These are phyloP conservation scores for Sebastolobus altivelis DNA, from an alignment of 2,797 vertebrate species.

Conservation along the genomic window DNA sequence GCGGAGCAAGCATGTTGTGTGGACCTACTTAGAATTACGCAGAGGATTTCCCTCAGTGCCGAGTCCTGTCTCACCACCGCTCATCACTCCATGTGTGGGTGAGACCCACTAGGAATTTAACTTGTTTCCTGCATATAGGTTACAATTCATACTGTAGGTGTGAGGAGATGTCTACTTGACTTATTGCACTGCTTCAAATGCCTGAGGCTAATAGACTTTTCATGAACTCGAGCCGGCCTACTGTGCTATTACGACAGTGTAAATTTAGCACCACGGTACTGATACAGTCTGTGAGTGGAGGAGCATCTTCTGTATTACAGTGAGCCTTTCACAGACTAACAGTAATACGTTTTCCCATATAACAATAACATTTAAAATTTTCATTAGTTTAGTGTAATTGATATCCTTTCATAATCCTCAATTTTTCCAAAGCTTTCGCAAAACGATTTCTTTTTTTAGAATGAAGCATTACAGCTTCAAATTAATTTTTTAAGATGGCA, in stretches of 20 bases:
- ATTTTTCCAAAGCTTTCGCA: slow-evolving; percentile 30
- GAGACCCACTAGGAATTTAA: slow-evolving; percentile 56
- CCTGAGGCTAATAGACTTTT: slow-evolving; percentile 61
- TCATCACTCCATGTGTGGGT: slow-evolving; percentile 59
- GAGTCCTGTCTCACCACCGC: slow-evolving; percentile 36
- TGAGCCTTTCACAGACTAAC: slow-evolving; percentile 14
- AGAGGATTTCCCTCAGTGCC: slow-evolving; percentile 44
- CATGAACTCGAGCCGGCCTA: slow-evolving; percentile 40
- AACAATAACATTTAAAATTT: slow-evolving; percentile 47
- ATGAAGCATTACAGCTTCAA: slow-evolving; percentile 43
- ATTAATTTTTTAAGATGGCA: slow-evolving; percentile 54
- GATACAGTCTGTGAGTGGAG: slow-evolving; percentile 12
- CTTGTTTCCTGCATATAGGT: slow-evolving; percentile 68
- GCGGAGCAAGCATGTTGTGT: slow-evolving; percentile 23
- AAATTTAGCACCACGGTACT: slow-evolving; percentile 54
- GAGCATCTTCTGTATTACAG: slow-evolving; percentile 31
- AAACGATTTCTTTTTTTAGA: slow-evolving; percentile 10
- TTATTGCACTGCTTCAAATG: slow-evolving; percentile 63
- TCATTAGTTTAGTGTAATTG: slow-evolving; percentile 46
- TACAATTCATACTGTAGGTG: slow-evolving; percentile 61
- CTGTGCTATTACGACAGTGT: slow-evolving; percentile 44
- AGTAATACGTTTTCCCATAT: slow-evolving; percentile 47
- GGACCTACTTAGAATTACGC: slow-evolving; percentile 42
- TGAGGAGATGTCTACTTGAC: slow-evolving; percentile 65
- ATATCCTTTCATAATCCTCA: slow-evolving; percentile 30